Conservation (phyloP, 2,797 vertebrate genomes). For the Enteromius argenteus region DNA sequence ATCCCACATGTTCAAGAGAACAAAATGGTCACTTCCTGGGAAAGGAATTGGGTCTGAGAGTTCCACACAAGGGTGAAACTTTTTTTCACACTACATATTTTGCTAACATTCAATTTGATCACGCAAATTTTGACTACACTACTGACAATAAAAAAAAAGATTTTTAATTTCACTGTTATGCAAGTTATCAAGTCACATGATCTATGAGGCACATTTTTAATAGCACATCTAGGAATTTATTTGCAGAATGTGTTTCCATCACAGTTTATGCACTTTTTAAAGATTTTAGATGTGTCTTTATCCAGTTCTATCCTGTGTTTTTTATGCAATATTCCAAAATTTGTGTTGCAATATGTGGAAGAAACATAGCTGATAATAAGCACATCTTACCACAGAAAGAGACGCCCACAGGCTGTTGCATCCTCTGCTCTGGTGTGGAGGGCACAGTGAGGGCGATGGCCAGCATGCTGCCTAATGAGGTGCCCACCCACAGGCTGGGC, state of each 20-base stretch:
- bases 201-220: neutral
- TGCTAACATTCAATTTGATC: neutral
- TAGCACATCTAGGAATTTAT: neutral
- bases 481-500: slow-evolving; percentile 92
- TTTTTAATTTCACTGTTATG: neutral
- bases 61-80: no score
- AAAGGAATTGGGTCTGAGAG: neutral
- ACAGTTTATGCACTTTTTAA: neutral
- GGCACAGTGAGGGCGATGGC: slow-evolving; percentile 88
- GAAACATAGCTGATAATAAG: neutral
- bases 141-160: neutral
- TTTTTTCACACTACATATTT: neutral
- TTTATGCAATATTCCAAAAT: neutral
- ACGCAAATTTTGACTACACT: neutral
- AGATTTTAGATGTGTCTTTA: neutral
- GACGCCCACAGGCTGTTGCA: slow-evolving; percentile 90
- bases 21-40: neutral
- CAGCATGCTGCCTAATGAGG: slow-evolving; percentile 90
- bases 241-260: neutral
- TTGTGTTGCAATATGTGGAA: neutral
- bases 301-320: neutral
- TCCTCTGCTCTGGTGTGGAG: slow-evolving; percentile 87
- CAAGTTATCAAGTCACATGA: neutral
- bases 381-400: slow-evolving; percentile 88
- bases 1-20: neutral